phyloP scores from a whole-genome alignment of 2,113 vertebrate genomes.

The Tachysurus vachellii region DNA sequence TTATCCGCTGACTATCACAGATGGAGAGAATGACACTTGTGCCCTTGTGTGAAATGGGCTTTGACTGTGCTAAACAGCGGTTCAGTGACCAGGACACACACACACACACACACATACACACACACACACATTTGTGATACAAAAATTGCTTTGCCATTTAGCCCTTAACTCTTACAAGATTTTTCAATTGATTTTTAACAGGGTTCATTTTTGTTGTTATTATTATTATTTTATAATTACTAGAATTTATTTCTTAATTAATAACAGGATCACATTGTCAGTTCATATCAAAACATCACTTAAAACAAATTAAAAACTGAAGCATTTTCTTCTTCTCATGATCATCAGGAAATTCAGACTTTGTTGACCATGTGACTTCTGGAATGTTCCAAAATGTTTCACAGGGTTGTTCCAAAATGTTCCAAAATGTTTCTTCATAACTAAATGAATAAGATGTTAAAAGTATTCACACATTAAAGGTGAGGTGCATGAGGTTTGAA shows the following conservation, averaged over 20 bases:
- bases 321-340: neutral
- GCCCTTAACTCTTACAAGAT: neutral
- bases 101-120: conserved; percentile 24
- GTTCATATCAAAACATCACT: neutral
- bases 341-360: neutral
- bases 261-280: neutral
- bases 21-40: conserved; percentile 45
- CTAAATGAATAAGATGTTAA: neutral
- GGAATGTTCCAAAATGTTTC: neutral
- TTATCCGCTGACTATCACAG: conserved; percentile 20
- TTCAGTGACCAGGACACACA: conserved; percentile 37
- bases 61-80: conserved; percentile 43
- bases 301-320: neutral
- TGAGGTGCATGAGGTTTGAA: too few relatives aligned
- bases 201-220: neutral
- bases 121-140: neutral
- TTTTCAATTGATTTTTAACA: neutral
- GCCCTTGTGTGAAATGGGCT: conserved; percentile 47
- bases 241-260: neutral
- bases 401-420: neutral
- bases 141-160: neutral
- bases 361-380: neutral
- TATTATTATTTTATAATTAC: neutral
- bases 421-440: neutral
- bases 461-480: neutral